Evolutionary conservation across 2,888 invertebrate species (phyloP).

Genomic region (Xylophagus ater): DNA sequence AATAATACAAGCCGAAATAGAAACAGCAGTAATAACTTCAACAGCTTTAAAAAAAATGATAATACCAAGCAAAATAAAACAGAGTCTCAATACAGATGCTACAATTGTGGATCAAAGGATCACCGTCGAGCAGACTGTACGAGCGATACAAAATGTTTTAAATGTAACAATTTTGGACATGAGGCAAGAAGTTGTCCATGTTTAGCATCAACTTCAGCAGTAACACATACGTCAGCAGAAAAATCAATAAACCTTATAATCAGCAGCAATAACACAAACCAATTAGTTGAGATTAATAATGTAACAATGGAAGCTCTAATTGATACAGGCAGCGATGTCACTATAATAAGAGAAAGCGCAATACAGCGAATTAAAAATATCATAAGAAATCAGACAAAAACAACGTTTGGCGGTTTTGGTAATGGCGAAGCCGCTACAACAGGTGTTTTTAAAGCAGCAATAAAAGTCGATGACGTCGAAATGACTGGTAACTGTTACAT

Average conservation of each 20-base stretch:
- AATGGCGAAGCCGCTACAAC: constrained; percentile 6
- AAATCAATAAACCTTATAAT: constrained; percentile 1
- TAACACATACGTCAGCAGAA: background rate
- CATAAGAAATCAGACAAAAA: background rate
- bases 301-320: background rate
- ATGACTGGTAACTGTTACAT: no score
- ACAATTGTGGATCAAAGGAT: constrained; percentile 12
- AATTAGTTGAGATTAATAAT: constrained; percentile 3
- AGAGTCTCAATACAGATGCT: no score
- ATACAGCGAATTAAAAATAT: background rate
- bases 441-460: constrained; percentile 1
- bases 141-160: constrained; percentile 28
- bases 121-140: constrained; percentile 12
- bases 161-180: no score
- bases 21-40: no score
- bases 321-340: constrained; percentile 8
- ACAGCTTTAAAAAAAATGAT: no score
- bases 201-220: no score
- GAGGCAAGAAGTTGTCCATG: constrained; percentile 9
- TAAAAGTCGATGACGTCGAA: constrained; percentile 14
- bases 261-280: constrained; percentile 1
- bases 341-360: constrained; percentile 5
- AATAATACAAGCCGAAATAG: no score
- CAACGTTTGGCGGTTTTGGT: constrained; percentile 6
- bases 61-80: no score